phyloP scores from a whole-genome alignment of 2,797 vertebrate genomes.

The Pangasius sanitwongsei region DNA sequence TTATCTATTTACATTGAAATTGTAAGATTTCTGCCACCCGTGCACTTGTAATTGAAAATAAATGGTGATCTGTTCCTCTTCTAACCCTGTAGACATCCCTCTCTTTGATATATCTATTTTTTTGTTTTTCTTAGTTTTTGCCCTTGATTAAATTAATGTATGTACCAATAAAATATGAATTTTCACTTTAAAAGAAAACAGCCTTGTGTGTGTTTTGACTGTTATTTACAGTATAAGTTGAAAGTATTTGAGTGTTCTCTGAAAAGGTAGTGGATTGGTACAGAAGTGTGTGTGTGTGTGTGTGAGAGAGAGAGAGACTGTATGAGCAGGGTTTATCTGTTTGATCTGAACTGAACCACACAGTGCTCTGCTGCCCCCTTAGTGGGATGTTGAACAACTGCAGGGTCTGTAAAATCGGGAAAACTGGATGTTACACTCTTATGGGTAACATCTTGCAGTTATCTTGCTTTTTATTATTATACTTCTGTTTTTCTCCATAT shows the following conservation, averaged over 20 bases:
- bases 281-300: too few relatives aligned
- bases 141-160: conserved; percentile 91
- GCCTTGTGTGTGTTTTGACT: background rate
- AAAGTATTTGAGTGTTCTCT: background rate
- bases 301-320: background rate
- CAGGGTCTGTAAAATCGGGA: background rate
- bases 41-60: conserved; percentile 57
- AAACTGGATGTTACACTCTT: background rate
- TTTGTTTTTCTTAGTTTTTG: conserved; percentile 78
- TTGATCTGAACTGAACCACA: background rate
- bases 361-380: conserved; percentile 32
- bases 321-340: background rate
- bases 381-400: background rate
- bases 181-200: conserved; percentile 78
- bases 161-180: conserved; percentile 89
- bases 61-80: conserved; percentile 63
- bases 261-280: background rate
- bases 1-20: conserved; percentile 41
- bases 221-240: background rate
- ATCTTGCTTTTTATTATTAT: background rate
- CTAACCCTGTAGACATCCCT: conserved; percentile 70
- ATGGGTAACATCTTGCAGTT: background rate
- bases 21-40: conserved; percentile 46
- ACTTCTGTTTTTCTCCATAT: background rate
- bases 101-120: conserved; percentile 75